Conservation (phyloP, 2,797 vertebrate species). For the Australoheros facetus region DNA sequence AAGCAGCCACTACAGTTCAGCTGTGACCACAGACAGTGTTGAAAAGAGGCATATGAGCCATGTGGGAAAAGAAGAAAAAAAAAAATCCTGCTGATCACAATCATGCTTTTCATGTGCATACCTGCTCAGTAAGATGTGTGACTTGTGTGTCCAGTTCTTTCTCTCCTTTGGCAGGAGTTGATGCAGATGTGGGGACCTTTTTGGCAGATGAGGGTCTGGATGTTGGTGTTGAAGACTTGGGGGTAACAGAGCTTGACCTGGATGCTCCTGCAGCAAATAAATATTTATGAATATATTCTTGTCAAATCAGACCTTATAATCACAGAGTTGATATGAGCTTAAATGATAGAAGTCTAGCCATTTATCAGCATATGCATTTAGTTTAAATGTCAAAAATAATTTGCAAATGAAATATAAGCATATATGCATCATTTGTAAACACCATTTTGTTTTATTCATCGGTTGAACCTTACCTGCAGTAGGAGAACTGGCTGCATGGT, state of each 20-base stretch:
- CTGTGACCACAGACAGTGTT: neutral
- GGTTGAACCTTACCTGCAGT: constrained; percentile 87
- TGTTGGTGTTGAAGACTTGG: constrained; percentile 94
- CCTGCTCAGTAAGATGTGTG: constrained; percentile 96
- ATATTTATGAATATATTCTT: neutral
- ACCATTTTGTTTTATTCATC: neutral
- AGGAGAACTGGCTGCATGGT: constrained; percentile 94
- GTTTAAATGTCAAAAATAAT: neutral
- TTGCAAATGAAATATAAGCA: neutral
- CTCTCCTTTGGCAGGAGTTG: constrained; percentile 91
- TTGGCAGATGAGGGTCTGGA: constrained; percentile 98
- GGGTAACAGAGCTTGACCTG: constrained; percentile 86
- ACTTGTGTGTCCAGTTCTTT: constrained; percentile 99
- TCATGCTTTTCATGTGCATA: constrained; percentile 48
- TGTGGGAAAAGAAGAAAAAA: neutral
- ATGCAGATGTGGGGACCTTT: constrained; percentile 83
- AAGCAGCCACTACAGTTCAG: neutral
- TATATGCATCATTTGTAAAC: neutral
- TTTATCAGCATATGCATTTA: neutral
- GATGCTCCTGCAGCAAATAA: constrained; percentile 85
- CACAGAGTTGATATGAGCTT: neutral
- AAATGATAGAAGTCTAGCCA: neutral
- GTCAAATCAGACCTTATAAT: neutral
- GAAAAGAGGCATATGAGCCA: neutral
- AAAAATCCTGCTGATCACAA: neutral